phyloP scores from a whole-genome alignment of 2,888 invertebrate species.

The Exocentrus adspersus region DNA sequence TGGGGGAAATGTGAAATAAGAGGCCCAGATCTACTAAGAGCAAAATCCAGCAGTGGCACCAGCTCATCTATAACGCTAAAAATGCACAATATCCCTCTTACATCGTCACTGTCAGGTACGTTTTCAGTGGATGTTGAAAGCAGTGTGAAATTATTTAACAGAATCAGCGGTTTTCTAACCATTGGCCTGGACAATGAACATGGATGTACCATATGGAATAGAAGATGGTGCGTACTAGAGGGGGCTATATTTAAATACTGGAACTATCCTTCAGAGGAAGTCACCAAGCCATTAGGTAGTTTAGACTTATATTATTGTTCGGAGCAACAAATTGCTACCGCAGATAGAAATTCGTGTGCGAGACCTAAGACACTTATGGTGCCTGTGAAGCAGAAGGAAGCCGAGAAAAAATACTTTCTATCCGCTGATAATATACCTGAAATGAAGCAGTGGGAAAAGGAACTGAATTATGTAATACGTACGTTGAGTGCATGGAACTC shows the following conservation, averaged over 20 bases:
- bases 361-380: conserved; percentile 43
- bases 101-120: conserved; percentile 30
- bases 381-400: conserved; percentile 24
- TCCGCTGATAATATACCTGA: conserved; percentile 38
- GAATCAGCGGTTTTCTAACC: conserved; percentile 41
- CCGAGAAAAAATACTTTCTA: conserved; percentile 38
- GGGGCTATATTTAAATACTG: conserved; percentile 43
- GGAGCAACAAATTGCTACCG: conserved; percentile 30
- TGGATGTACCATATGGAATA: conserved; percentile 41
- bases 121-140: conserved; percentile 33
- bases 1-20: conserved; percentile 38
- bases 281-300: conserved; percentile 32
- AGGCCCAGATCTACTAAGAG: conserved; percentile 34
- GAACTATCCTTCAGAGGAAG: conserved; percentile 49
- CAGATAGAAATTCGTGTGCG: conserved; percentile 46
- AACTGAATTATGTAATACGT: conserved; percentile 35
- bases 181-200: conserved; percentile 37
- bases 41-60: conserved; percentile 10
- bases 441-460: conserved; percentile 38
- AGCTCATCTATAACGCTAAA: background rate
- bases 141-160: conserved; percentile 36
- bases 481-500: conserved; percentile 35
- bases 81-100: conserved; percentile 33
- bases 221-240: conserved; percentile 47
- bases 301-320: conserved; percentile 36